Conservation (phyloP, 2,113 vertebrate species). For the Cygnus atratus region DNA sequence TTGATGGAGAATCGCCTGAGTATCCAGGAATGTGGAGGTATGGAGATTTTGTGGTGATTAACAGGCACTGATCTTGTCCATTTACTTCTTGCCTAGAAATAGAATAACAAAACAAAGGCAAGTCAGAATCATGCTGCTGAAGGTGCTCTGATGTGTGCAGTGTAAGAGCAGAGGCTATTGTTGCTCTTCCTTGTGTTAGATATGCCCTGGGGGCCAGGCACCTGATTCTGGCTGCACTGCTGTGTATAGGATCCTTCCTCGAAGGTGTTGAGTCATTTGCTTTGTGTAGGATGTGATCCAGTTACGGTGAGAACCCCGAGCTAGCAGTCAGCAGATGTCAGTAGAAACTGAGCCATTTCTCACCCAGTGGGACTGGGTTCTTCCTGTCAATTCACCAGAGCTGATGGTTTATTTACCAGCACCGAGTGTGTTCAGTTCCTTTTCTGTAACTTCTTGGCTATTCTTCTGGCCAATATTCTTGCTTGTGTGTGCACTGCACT, state of each 20-base stretch:
- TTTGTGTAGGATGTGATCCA: not conserved
- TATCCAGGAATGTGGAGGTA: not conserved
- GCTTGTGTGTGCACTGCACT: rapidly evolving
- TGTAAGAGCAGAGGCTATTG: not conserved
- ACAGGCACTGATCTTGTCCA: not conserved
- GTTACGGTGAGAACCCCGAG: not conserved
- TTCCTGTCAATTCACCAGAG: not conserved
- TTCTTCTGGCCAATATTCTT: not conserved
- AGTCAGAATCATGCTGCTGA: not conserved
- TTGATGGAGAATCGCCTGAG: rapidly evolving
- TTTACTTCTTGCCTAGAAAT: not conserved
- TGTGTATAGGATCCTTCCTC: not conserved
- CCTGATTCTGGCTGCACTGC: not conserved
- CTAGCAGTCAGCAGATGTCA: constrained; percentile 12
- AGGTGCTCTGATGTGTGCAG: not conserved
- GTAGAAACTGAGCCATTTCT: constrained; percentile 15
- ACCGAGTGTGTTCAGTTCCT: not conserved
- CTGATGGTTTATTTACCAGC: not conserved
- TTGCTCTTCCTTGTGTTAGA: not conserved
- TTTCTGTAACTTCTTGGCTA: not conserved
- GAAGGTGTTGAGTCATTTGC: not conserved
- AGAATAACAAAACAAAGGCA: not conserved
- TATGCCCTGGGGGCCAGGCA: not conserved
- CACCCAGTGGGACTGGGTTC: not conserved
- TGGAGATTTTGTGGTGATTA: not conserved